Evolutionary conservation across 2,113 vertebrate species (phyloP), one percentile per base, ranked within the genome.

Genomic region (Peucedramus taeniatus): DNA sequence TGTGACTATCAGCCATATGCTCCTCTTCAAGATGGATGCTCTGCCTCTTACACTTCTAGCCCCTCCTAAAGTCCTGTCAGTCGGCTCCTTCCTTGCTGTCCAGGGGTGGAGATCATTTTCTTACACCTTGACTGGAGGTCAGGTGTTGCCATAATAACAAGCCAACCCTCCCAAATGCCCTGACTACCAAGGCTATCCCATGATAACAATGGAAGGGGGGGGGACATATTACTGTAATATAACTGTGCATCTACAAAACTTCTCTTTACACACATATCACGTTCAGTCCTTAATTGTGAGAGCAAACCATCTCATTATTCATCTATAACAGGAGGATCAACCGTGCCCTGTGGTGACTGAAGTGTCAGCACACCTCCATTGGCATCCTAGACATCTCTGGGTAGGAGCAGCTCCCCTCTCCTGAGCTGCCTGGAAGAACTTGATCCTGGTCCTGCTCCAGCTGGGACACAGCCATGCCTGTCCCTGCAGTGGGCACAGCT

Each of bases 331-430:
- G 96, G 50, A 97, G 98, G 65, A 97, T 98, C 78, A 98, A 98
- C 94, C 68, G 75, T 19, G 98, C 98, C 60, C 96, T 98, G 71
- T 66, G 93, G 24, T 92, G 96, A 0, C 97, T 96, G 24, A 83
- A 95, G 50, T 87, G 94, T 27, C 74, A 84, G 44, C 95, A 56
- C 31, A 96, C 97, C 75, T 98, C 97, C 44, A 98, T 96, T 59
- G 98, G 98, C 40, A 98, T 98, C 54, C 96, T 98, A 31, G 98
- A 98, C 88, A 98, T 98, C 31, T 98, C 97, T 1, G 98, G 98
- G 98, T 98, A 89, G 85, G 59, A 49, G 22, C 26, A 22, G 35
- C 7, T 75, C 17, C 45, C 42, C 24, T 40, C 14, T 33, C 21
- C 64, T 30, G 47, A 35, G 13, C n/a, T 60, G 35, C 15, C 44